These are phyloP conservation scores for Podilymbus podiceps DNA, from an alignment of 2,113 vertebrate species.

Conservation along the genomic window DNA sequence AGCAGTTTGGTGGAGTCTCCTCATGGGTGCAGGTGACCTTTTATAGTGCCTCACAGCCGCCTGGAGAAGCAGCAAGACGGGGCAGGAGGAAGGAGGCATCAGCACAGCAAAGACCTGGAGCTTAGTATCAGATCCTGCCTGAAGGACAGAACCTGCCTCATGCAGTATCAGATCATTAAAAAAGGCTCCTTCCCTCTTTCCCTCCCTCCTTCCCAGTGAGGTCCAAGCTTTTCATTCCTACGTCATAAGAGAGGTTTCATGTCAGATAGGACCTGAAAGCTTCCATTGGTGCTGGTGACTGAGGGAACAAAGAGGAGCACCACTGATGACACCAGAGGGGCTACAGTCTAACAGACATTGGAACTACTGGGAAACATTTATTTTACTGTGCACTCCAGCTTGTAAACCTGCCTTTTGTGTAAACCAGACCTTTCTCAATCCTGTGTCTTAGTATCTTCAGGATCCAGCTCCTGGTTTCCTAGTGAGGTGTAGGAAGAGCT, in stretches of 20 bases:
- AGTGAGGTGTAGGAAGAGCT: background rate
- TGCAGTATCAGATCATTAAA: background rate
- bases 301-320: background rate
- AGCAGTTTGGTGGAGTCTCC: background rate
- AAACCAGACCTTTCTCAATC: background rate
- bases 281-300: background rate
- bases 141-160: background rate
- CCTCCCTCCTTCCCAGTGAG: background rate
- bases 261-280: background rate
- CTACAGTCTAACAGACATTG: background rate
- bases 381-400: background rate
- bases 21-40: background rate
- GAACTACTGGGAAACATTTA: background rate
- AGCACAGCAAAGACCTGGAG: background rate
- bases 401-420: background rate
- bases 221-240: background rate
- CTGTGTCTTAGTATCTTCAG: background rate
- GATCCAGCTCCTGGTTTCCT: background rate
- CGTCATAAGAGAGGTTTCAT: background rate
- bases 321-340: background rate
- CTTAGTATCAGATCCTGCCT: background rate
- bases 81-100: background rate
- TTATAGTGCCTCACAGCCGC: background rate
- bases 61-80: background rate
- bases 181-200: background rate